Base-by-base conservation (phyloP, 2,888 invertebrate species). In the Scaptomyza flava region DNA sequence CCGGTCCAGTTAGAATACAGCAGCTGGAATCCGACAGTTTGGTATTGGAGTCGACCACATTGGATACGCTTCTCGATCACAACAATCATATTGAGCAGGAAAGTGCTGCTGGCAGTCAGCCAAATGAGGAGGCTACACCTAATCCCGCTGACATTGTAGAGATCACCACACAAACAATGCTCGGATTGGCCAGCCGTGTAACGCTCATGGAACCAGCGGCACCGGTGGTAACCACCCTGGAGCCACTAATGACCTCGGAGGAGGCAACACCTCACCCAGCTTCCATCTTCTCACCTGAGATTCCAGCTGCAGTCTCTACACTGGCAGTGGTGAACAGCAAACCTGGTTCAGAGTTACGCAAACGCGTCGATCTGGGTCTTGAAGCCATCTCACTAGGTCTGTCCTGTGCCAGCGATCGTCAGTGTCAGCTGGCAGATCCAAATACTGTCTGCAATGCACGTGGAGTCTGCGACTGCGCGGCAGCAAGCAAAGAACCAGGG, bases 371-470 rank as follows among this genome's bases (percentile, higher is more conserved):
- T 61, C 79, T 92, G 3, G 92, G 92, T 2, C 83, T 91, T 68
- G 92, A 91, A 53, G 90, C 92, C 31, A 94, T 96, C 7, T 96
- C 96, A 17, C 93, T 98, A 38, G 97, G 98, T 7, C 93, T 96
- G 87, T 92, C 94, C 4, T 98, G 98, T 89, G 92, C 94, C 43
- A 94, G 94, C 27, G 95, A 97, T 91, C 92, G 95, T 34, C 96
- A 98, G 91, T 98, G 98, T 89, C 94, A 95, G 83, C 93, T 95
- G 79, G 95, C 97, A 7, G 98, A 98, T 92, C 94, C 95, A 0
- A 93, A 95, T 89, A 95, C 97, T 0, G 93, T 94, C 60, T 98
- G 98, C 90, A 92, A 92, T 94, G 54, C 72, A 30, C 81, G 81
- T 2, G 90, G 91, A 14, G 90, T 93, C 61, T 98, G 98, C 89